Evolutionary conservation across 2,888 invertebrate species (phyloP), one percentile per base, ranked within the genome.

Genomic region (Chrysolina oricalcia): DNA sequence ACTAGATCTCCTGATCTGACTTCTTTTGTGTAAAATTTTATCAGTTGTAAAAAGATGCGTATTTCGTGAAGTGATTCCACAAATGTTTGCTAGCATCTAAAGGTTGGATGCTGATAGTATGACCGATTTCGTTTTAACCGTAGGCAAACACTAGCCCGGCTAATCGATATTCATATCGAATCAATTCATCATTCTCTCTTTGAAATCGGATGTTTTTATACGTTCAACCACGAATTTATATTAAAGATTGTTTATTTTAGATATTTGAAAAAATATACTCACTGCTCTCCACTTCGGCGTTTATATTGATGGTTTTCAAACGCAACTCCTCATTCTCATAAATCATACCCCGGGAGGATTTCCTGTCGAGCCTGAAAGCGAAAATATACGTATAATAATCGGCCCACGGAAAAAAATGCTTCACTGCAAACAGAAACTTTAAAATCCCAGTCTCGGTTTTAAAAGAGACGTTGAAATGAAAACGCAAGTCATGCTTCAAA

Each of bases 291-390:
- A 97, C 96, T 91, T 97, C 97, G 73, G 96, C 97, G 88, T 96
- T 97, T 86, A 97, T 97, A 86, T 96, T 96, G 87, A 97, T 96
- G 46, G 97, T 97, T 84, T 96, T 93, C 87, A 97, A 90, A 81
- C 97, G 91, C 70, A 97, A 91, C 89, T 97, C 97, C 87, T 97
- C 97, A 91, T 97, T 97, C 90, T 97, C 97, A 91, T 95, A 97
- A 83, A 97, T 93, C 96, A 97, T 97, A 81, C 97, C 97, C 87
- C 97, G 93, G 80, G 96, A 96, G 71, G 96, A 96, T 89, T 96
- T 96, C 86, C 96, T 93, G 90, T 97, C 97, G 91, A 97, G 93
- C 90, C 94, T 94, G 88, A 48, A 84, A 80, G 72, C 59, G 35
- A 59, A 59, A 35, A 59, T 27, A 59, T 59, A 27, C 53, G 53